Base-by-base conservation (phyloP, 1,140 invertebrate species). In the Cherax destructor region DNA sequence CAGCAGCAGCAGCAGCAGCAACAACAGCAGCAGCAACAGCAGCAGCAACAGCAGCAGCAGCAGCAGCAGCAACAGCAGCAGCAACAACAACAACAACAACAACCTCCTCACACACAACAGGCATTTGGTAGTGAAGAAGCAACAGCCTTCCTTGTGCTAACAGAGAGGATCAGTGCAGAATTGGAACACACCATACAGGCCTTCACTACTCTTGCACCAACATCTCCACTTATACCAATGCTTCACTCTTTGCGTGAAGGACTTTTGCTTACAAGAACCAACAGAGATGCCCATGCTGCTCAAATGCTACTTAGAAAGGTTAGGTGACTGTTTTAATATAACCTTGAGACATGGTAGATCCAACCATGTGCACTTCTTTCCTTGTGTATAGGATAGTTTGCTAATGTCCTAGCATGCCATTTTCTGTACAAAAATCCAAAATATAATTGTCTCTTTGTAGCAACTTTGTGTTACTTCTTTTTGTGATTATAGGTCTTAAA, bases 101-200 rank as follows among this genome's bases (percentile, higher is more conserved):
- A 49, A 6, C 81, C 74, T 4, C 83, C 84, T 11, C 41, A 47
- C 41, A 74, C 49, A 56, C 83, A 78, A n/a, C 69, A 86, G 83
- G 69, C 92, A 24, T 93, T 92, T 83, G 83, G 83, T 52, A 87
- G 72, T 30, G 92, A 93, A 30, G 92, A 92, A 80, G 61, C 92
- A 50, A 87, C 83, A 69, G 85, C 92, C 9, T 93, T 93, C 88
- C 56, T 93, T 9, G 30, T 93, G 16, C 69, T 93, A 69, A 93
- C 92, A 18, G 92, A 93, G n/a, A 84, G 92, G 6, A 89, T 94
- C n/a, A 93, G 92, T 84, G 92, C 92, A 0, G 92, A 94, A 50
- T 74, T 93, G 47, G 93, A 94, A 86, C 91, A 93, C 56, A 88
- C 93, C 24, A 92, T 94, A 4, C 93, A 92, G 61, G 91, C 86